A percentile compares a stretch with the other conserved stretches of the same genome.
phyloP scores from a whole-genome alignment of 2,113 vertebrate species.

The Microtus oregoni region DNA sequence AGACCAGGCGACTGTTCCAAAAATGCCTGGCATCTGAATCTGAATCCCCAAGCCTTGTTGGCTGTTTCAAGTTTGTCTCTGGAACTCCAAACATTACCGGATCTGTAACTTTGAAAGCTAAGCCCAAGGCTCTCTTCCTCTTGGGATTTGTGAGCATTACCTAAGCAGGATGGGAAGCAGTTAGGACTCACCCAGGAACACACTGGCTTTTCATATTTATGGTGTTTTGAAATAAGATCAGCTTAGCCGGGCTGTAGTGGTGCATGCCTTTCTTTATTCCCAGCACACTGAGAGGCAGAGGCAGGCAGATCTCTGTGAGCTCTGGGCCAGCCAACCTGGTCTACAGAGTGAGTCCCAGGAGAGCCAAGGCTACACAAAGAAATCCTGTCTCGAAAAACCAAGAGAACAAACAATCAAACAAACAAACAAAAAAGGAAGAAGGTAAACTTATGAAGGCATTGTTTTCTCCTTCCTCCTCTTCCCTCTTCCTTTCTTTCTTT shows the following conservation, averaged over 20 bases:
- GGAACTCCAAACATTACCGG: constrained; percentile 10
- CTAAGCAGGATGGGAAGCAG: background rate
- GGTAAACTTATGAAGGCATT: background rate
- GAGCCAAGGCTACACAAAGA: no score
- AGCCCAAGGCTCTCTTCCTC: background rate
- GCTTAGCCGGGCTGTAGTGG: background rate
- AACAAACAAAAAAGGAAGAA: no score
- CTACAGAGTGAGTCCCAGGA: no score
- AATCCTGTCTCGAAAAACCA: no score
- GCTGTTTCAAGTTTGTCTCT: background rate
- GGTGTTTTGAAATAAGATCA: background rate
- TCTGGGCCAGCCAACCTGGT: no score
- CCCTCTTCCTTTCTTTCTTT: background rate
- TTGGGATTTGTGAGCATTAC: background rate
- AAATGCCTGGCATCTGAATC: background rate
- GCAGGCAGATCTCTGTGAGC: no score
- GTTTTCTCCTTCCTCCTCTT: background rate
- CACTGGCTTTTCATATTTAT: background rate
- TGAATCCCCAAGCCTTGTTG: background rate
- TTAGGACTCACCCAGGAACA: background rate
- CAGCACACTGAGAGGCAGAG: no score
- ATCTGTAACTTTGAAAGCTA: background rate
- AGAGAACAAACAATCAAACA: no score
- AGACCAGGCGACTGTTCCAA: background rate
- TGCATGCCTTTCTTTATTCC: no score